These are phyloP conservation scores for Eudasyphora cyanicolor DNA, from an alignment of 2,888 invertebrate genomes.

Conservation along the genomic window DNA sequence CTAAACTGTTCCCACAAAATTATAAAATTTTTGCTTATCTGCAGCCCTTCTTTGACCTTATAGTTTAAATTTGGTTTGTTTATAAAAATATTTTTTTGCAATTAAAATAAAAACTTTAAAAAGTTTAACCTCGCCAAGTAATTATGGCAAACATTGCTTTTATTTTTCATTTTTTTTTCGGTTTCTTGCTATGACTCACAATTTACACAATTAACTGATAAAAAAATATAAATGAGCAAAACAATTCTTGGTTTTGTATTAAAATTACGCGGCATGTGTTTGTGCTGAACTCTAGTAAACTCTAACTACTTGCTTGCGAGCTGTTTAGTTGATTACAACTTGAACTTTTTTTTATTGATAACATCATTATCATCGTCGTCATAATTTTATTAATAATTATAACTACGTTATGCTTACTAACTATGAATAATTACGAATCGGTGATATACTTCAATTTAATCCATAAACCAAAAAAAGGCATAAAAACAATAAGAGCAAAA, in stretches of 20 bases:
- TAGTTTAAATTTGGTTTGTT: too few species aligned
- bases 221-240: background rate
- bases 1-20: too few species aligned
- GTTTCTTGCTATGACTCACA: background rate
- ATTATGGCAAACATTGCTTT: background rate
- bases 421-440: conserved; percentile 43
- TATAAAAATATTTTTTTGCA: background rate
- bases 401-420: conserved; percentile 45
- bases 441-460: conserved; percentile 6
- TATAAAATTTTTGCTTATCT: too few species aligned
- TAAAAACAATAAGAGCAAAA: background rate
- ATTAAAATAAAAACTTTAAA: background rate
- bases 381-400: conserved; percentile 34
- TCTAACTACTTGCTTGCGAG: background rate
- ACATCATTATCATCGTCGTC: conserved; percentile 33
- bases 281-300: background rate
- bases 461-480: background rate
- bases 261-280: background rate
- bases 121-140: background rate
- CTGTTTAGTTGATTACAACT: background rate
- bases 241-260: background rate
- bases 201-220: background rate
- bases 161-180: background rate
- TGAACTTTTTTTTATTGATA: background rate
- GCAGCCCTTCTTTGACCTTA: too few species aligned